These are phyloP conservation scores for Lagocephalus sceleratus DNA, from an alignment of 2,797 vertebrate species.

Conservation along the genomic window DNA sequence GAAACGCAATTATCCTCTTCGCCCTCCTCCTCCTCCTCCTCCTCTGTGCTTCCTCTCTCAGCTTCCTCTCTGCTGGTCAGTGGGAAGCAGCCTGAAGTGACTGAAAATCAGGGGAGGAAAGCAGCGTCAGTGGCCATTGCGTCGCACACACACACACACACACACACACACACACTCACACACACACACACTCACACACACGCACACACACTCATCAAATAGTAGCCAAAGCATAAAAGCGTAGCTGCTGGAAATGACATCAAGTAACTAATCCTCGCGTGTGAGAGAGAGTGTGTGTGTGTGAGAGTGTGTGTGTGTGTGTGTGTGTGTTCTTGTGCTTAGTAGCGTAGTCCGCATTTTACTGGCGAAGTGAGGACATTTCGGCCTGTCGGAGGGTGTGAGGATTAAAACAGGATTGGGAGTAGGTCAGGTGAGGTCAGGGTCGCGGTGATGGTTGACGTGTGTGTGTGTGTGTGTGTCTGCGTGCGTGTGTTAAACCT, in stretches of 20 bases:
- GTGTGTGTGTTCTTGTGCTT: no score
- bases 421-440: no score
- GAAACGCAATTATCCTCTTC: constrained; percentile 69
- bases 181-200: not conserved
- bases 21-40: constrained; percentile 27
- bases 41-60: constrained; percentile 39
- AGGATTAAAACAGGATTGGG: no score
- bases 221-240: constrained; percentile 32
- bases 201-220: constrained; percentile 22
- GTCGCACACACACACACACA: constrained; percentile 21
- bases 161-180: constrained; percentile 5
- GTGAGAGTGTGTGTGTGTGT: constrained; percentile 27
- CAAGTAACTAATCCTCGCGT: constrained; percentile 31
- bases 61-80: constrained; percentile 40
- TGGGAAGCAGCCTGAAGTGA: constrained; percentile 51
- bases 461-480: constrained; percentile 30
- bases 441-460: no score
- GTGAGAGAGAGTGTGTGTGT: constrained; percentile 31
- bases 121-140: constrained; percentile 27
- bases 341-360: no score
- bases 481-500: constrained; percentile 26
- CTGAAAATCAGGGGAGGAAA: constrained; percentile 31
- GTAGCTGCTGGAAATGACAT: constrained; percentile 53
- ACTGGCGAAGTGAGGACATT: no score
- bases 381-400: no score